A percentile compares a stretch with the other conserved stretches of the same genome.
phyloP scores from a whole-genome alignment of 2,113 vertebrate species.

The Murina feae region DNA sequence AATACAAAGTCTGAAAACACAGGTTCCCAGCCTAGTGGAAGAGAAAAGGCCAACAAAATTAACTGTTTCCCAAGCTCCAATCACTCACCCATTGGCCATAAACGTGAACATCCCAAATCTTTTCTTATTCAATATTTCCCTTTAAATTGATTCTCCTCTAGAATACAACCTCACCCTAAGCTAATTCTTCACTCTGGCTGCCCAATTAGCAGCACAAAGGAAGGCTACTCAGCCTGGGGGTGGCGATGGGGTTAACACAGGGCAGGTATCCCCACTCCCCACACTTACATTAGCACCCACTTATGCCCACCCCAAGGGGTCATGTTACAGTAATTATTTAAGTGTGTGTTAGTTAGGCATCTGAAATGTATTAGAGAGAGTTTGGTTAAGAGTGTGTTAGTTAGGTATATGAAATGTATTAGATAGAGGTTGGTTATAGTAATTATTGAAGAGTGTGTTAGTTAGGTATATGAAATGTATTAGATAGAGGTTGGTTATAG shows the following conservation, averaged over 20 bases:
- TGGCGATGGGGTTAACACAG: no score
- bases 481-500: no score
- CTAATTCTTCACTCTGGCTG: not conserved
- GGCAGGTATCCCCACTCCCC: not conserved
- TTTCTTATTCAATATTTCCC: not conserved
- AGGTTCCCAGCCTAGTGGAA: not conserved
- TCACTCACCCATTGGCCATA: not conserved
- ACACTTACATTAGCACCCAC: no score
- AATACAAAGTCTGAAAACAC: not conserved
- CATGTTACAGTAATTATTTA: no score
- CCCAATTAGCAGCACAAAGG: no score
- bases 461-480: no score
- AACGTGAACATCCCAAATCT: not conserved
- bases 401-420: no score
- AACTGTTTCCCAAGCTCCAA: not conserved
- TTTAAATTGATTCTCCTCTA: not conserved
- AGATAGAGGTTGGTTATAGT: no score
- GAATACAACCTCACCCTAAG: not conserved
- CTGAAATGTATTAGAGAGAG: no score
- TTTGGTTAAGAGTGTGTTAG: no score
- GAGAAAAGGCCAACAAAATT: not conserved
- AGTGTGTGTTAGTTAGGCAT: no score
- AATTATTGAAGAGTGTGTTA: no score
- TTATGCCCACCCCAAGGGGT: not conserved
- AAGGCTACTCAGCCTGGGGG: not conserved